A percentile compares a stretch with the other conserved stretches of the same genome.
Evolutionary conservation across 2,797 vertebrate genomes (phyloP).

Genomic region (Eulemur albifrons): DNA sequence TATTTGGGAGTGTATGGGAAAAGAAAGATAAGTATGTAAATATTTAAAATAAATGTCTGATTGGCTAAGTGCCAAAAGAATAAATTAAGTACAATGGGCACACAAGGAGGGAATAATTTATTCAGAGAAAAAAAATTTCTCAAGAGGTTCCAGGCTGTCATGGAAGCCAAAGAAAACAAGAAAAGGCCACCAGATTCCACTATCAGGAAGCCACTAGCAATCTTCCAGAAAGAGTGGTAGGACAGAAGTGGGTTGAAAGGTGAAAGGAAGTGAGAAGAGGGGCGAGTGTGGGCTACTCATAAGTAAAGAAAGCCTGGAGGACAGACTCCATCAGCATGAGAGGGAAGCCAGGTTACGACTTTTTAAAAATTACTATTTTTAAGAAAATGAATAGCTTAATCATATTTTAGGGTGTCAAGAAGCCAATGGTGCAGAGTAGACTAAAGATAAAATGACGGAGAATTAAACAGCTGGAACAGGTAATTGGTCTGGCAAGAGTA

Average conservation of each 20-base stretch:
- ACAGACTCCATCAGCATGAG: neutral
- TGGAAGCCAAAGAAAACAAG: neutral
- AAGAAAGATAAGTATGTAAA: neutral
- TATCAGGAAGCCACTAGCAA: neutral
- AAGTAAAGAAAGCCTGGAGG: neutral
- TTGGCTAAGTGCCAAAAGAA: neutral
- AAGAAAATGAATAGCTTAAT: neutral
- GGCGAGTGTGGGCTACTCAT: neutral
- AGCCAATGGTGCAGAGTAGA: neutral
- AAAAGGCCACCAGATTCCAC: neutral
- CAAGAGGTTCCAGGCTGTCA: neutral
- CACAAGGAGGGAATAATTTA: neutral
- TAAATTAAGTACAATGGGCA: neutral
- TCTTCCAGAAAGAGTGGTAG: neutral
- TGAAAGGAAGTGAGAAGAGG: neutral
- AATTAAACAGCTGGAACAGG: neutral
- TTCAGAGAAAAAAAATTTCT: neutral
- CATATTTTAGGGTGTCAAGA: neutral
- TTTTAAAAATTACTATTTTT: neutral
- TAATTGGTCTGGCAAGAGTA: neutral
- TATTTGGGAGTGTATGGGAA: neutral
- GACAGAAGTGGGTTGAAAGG: neutral
- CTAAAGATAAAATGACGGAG: neutral
- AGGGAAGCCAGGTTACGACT: neutral
- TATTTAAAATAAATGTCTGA: neutral